Percentiles rank a stretch among this genome's conserved stretches.
These are phyloP conservation scores for Pardosa pseudoannulata DNA, from an alignment of 2,888 invertebrate genomes.

Conservation along the genomic window DNA sequence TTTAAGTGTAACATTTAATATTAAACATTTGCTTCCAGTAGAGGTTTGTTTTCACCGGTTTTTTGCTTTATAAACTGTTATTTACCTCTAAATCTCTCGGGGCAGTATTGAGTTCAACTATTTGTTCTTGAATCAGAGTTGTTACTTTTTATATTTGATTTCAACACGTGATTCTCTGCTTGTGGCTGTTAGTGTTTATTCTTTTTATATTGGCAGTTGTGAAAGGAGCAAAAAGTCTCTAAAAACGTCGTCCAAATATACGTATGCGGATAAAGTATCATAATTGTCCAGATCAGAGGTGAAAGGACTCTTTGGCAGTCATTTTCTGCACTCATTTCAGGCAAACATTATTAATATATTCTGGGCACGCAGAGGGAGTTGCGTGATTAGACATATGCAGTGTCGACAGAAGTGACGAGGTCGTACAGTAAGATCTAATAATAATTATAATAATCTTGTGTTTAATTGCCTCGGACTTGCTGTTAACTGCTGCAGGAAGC, in stretches of 20 bases:
- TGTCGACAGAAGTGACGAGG: constrained; percentile 24
- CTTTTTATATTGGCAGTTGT: no score
- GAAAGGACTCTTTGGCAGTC: not conserved
- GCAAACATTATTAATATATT: constrained; percentile 14
- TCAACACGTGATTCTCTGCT: no score
- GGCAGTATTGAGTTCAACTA: no score
- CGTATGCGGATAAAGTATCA: not conserved
- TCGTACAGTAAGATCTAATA: constrained; percentile 25
- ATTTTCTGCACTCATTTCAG: not conserved
- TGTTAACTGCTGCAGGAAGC: constrained; percentile 17
- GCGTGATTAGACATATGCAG: constrained; percentile 16
- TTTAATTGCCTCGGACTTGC: constrained; percentile 15
- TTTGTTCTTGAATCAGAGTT: no score
- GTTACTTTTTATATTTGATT: no score
- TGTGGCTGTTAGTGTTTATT: no score
- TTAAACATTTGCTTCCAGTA: no score
- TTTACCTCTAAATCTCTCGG: no score
- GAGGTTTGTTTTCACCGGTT: no score
- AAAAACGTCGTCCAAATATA: not conserved
- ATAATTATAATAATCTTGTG: constrained; percentile 16
- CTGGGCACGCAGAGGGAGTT: not conserved
- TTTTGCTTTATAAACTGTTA: no score
- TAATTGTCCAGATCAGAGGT: constrained; percentile 9
- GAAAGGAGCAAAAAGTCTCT: no score
- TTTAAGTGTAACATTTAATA: no score